A percentile compares a stretch with the other conserved stretches of the same genome.
These are phyloP conservation scores for Apis dorsata DNA, from an alignment of 1,140 invertebrate species.

Conservation along the genomic window DNA sequence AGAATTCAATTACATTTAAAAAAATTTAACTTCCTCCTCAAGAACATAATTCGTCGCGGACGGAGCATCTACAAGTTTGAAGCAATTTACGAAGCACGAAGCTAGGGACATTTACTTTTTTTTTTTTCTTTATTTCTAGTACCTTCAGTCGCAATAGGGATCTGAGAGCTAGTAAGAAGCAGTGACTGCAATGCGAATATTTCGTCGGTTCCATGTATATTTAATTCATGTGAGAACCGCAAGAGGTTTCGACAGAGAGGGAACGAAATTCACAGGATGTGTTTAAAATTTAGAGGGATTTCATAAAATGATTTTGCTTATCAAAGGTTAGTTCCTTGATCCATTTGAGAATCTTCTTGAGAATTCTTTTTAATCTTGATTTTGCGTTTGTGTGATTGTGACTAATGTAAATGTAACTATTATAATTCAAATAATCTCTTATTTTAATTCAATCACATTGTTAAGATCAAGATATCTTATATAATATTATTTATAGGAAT, in stretches of 20 bases:
- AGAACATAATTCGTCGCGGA: neutral
- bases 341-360: no score
- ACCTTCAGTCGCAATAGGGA: neutral
- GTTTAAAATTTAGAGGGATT: neutral
- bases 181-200: conserved; percentile 34
- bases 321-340: neutral
- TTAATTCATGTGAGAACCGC: conserved; percentile 34
- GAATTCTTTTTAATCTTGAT: no score
- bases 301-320: neutral
- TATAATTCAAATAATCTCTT: no score
- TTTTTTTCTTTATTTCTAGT: neutral
- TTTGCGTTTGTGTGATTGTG: no score
- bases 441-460: no score
- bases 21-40: neutral
- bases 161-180: conserved; percentile 16
- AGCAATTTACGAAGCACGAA: conserved; percentile 22
- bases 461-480: no score
- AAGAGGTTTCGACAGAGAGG: neutral
- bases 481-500: no score
- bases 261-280: conserved; percentile 1
- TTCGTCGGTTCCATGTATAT: conserved; percentile 23
- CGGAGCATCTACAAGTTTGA: conserved; percentile 7
- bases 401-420: no score
- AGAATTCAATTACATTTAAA: neutral
- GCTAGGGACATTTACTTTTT: conserved; percentile 8